Evolutionary conservation across 2,113 vertebrate species (phyloP), one percentile per base, ranked within the genome.

Genomic region (Podilymbus podiceps): DNA sequence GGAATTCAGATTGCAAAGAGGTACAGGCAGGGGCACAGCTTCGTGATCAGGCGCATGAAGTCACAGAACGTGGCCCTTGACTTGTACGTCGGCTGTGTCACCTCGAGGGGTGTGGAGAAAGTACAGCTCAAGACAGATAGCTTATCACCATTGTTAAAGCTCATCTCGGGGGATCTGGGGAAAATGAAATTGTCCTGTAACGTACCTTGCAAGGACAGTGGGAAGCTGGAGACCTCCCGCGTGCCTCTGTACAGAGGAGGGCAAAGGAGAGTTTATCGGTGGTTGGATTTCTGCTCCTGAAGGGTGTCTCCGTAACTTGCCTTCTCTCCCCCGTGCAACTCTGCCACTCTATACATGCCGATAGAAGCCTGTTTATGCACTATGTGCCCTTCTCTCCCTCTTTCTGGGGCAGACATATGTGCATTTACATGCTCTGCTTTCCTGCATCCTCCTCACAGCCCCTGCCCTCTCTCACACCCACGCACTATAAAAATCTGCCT

Each of bases 381-480:
- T 19, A 4, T 16, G 28, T 89, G 89, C 28, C 53, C 89, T 83
- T 85, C 71, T 91, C 55, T 76, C 82, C 59, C 67, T 89, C 33
- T 86, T 93, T 91, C 74, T 82, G 74, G 66, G 63, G 78, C 66
- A 95, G 88, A 88, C 69, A 79, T 89, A 78, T 60, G 69, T 95
- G 89, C 71, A 56, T 88, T 92, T 96, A 94, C 67, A 91, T 77
- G 82, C 55, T 90, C 78, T 74, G 81, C 92, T 88, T 93, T 95
- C n/a, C 81, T 80, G 59, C 83, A 92, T 88, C 72, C 72, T 92
- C 80, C 83, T 90, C 79, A 56, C 79, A 92, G 83, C 68, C 83
- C 42, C 85, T 96, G 85, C 89, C 84, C 91, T 95, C 79, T 95
- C 85, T 94, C 52, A 86, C 75, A 89, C 88, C 86, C 83, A 92